A percentile compares a stretch with the other conserved stretches of the same genome.
phyloP scores from a whole-genome alignment of 1,140 invertebrate genomes.

The Drosophila cardini region DNA sequence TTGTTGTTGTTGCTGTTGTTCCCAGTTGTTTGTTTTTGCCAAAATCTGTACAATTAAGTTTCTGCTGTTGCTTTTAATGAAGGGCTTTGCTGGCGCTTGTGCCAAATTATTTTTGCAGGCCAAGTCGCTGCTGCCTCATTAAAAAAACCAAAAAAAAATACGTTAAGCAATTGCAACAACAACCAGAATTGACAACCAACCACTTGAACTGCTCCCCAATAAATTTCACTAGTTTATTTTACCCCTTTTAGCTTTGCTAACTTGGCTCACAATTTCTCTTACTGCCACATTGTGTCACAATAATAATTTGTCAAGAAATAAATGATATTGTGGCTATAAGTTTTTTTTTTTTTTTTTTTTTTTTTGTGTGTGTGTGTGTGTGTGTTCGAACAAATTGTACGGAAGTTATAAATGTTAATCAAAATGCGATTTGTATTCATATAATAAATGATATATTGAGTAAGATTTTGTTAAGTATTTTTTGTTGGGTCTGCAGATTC shows the following conservation, averaged over 20 bases:
- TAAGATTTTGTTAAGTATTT: neutral
- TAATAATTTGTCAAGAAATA: constrained; percentile 66
- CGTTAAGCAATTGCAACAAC: constrained; percentile 54
- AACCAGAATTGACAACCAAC: neutral
- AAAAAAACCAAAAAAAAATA: constrained; percentile 54
- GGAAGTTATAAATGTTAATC: constrained; percentile 80
- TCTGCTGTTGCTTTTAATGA: constrained; percentile 69
- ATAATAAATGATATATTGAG: constrained; percentile 57
- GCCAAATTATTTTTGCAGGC: constrained; percentile 40
- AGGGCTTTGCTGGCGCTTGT: constrained; percentile 55
- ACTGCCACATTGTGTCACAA: constrained; percentile 36
- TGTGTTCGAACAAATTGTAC: constrained; percentile 61
- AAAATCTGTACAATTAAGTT: constrained; percentile 80
- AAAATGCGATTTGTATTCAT: constrained; percentile 62
- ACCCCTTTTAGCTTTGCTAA: neutral
- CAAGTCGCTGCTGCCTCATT: constrained; percentile 56
- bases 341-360: no score
- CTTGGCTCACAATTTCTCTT: constrained; percentile 20
- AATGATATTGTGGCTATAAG: constrained; percentile 55
- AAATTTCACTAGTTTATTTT: constrained; percentile 38
- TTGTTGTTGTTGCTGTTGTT: constrained; percentile 47
- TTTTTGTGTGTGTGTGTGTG: no score
- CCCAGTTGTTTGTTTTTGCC: constrained; percentile 45
- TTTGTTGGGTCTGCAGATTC: neutral
- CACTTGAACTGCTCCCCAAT: neutral